A percentile compares a stretch with the other conserved stretches of the same genome.
Conservation (phyloP, 2,797 vertebrate genomes). For the Acipenser ruthenus region DNA sequence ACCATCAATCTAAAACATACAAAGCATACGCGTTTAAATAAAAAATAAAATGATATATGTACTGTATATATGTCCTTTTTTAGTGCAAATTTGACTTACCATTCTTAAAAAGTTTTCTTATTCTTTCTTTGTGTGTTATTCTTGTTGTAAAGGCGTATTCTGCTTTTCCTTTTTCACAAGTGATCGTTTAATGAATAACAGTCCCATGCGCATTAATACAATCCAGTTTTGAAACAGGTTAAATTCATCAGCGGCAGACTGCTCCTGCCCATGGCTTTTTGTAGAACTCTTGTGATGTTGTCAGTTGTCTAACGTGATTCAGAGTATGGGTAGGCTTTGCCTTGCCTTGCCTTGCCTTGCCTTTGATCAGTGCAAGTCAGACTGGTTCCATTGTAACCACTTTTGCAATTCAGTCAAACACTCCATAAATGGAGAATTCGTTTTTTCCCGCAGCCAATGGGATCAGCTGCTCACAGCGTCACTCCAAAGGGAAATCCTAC, state of each 20-base stretch:
- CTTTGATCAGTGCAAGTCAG: constrained; percentile 15
- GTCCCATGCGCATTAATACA: constrained; percentile 28
- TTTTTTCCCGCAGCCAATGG: constrained; percentile 46
- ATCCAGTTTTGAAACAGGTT: constrained; percentile 27
- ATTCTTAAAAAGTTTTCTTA: constrained; percentile 33
- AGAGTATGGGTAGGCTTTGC: neutral
- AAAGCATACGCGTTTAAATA: too few species aligned
- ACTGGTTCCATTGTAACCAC: constrained; percentile 15
- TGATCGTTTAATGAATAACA: constrained; percentile 2
- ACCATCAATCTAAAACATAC: too few species aligned
- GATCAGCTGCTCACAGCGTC: constrained; percentile 38
- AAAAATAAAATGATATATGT: too few species aligned
- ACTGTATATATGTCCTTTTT: too few species aligned
- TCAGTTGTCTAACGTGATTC: constrained; percentile 6
- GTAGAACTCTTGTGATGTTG: constrained; percentile 8
- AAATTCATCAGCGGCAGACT: constrained; percentile 38
- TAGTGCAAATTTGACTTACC: constrained; percentile 39
- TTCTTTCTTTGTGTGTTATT: constrained; percentile 14
- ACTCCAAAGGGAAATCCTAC: constrained; percentile 48
- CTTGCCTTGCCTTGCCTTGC: neutral
- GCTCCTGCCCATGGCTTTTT: constrained; percentile 38
- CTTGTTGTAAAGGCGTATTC: constrained; percentile 11
- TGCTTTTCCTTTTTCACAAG: constrained; percentile 1
- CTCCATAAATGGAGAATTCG: constrained; percentile 64
- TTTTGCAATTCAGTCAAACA: constrained; percentile 33